Base-by-base conservation (phyloP, 2,888 invertebrate species). In the Sinohyriopsis cumingii region DNA sequence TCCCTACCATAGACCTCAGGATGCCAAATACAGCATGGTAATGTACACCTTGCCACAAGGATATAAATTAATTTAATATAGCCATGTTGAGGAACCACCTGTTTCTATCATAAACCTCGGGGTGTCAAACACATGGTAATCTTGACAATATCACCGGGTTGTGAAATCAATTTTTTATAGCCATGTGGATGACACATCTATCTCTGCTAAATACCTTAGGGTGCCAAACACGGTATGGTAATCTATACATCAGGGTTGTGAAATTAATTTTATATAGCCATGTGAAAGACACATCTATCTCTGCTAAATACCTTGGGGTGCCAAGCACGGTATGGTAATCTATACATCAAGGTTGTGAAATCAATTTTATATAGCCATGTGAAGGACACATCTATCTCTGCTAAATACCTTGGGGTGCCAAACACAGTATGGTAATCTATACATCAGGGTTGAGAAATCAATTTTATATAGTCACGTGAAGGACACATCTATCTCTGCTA, bases 1-100 rank as follows among this genome's bases (percentile, higher is more conserved):
- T 95, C 66, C 94, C 94, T 53, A 94, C 95, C 0, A 91, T 94
- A n/a, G n/a, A 91, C 72, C 89, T 93, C 0, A 93, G 93, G 4
- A 91, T 96, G 33, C 93, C 94, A 6, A 97, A 97, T 90, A 95
- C 95, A n/a, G 57, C 5, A n/a, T 57, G 57, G n/a, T 57, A n/a
- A 56, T 63, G n/a, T 55, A 18, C n/a, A 57, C 33, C 7, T 33
- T 9, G 33, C 0, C 33, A 33, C 33, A 33, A 1, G 0, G 33
- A 1, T 22, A 18, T 22, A 22, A n/a, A 22, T 22, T 2, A 7
- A 57, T 9, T 22, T 57, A 1, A n/a, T 96, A 94, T 89, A 96
- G 96, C 89, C 95, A 97, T 87, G 89, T 90, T 80, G 91, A 92
- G 89, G 94, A 95, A 88, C 85, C 90, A 20, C 91, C 92, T 12